A percentile compares a stretch with the other conserved stretches of the same genome.
These are phyloP conservation scores for Antennarius maculatus DNA, from an alignment of 2,797 vertebrate species.

Conservation along the genomic window DNA sequence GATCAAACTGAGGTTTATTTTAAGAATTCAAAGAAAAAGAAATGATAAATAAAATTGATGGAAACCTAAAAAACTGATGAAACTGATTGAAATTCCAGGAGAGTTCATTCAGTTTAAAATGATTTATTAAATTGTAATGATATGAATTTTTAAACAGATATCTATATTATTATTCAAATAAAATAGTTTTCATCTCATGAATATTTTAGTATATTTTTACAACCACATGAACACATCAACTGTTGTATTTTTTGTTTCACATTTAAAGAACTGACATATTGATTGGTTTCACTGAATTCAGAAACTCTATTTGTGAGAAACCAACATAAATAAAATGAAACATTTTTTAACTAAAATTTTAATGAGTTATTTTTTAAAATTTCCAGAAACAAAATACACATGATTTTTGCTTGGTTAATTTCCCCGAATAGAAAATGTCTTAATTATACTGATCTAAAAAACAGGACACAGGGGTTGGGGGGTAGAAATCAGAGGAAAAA, in stretches of 20 bases:
- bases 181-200: neutral
- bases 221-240: slow-evolving; percentile 7
- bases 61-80: slow-evolving; percentile 17
- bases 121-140: slow-evolving; percentile 5
- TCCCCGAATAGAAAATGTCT: slow-evolving; percentile 7
- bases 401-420: slow-evolving; percentile 38
- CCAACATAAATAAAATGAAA: slow-evolving; percentile 35
- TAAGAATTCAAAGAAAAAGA: slow-evolving; percentile 19
- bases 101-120: slow-evolving; percentile 22
- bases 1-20: slow-evolving; percentile 10
- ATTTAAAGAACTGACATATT: slow-evolving; percentile 4
- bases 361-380: slow-evolving; percentile 30
- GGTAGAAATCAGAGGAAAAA: neutral
- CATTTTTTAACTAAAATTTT: slow-evolving; percentile 59
- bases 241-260: slow-evolving; percentile 21
- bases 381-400: slow-evolving; percentile 22
- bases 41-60: slow-evolving; percentile 15
- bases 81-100: slow-evolving; percentile 35
- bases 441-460: slow-evolving; percentile 25
- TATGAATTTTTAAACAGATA: neutral
- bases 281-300: slow-evolving; percentile 12
- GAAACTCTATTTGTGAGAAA: slow-evolving; percentile 46
- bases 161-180: neutral
- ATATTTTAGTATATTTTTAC: slow-evolving; percentile 34
- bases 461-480: neutral